Base-by-base conservation (phyloP, 2,113 vertebrate genomes). In the Ammodytes marinus region DNA sequence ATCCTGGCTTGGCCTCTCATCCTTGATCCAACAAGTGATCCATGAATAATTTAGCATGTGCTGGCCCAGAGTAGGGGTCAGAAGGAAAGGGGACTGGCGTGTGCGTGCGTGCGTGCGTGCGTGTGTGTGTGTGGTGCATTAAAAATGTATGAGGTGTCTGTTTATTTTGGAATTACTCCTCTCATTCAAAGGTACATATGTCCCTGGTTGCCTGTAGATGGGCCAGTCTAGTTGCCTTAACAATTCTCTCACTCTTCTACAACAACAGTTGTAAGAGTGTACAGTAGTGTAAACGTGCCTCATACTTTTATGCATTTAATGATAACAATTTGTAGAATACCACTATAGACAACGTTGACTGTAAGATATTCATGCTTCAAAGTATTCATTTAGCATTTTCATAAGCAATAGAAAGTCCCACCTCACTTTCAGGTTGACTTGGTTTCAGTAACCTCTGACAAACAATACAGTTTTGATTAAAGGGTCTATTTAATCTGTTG, bases 1-100 rank as follows among this genome's bases (percentile, higher is more conserved):
- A 67, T 80, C 88, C 65, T 86, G 80, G 72, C 79, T 77, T 72
- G 69, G 59, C 77, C 49, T 72, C 75, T 81, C 78, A 86, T 72
- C 57, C 66, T 83, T 84, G 80, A 81, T 93, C 87, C 91, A 90
- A 89, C 92, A 88, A 89, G 70, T 88, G 86, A 90, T 14, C 57
- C 53, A 88, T 94, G 78, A 94, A 94, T 95, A 90, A 94, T 94
- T 92, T 66, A 91, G 80, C 87, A 64, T 60, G 67, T 79, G 74
- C 68, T 85, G 91, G 86, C 83, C 86, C 66, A 42, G 61, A 73
- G 64, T 70, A 46, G 43, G 64, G 69, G 57, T 74, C 60, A 72
- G 82, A 27, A 81, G 45, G 54, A 86, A 77, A 82, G 46, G 15
- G 39, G 67, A 69, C 73, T 74, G 64, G 66, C 50, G 47, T 53